phyloP scores from a whole-genome alignment of 1,140 invertebrate genomes.

The Caenorhabditis remanei region DNA sequence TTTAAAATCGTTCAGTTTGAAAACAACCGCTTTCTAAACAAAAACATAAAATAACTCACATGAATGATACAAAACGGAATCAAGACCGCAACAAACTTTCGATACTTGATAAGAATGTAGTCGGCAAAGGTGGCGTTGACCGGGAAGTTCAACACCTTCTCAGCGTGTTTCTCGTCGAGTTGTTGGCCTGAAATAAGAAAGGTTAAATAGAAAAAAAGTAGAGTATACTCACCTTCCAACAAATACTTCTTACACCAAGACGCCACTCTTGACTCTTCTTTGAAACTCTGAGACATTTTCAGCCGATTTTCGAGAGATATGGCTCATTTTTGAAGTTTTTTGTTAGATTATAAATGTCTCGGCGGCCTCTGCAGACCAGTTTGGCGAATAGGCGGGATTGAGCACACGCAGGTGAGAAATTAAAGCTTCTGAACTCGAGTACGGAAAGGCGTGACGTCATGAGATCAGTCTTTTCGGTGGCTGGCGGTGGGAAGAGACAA shows the following conservation, averaged over 20 bases:
- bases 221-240: slow-evolving; percentile 26
- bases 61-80: slow-evolving; percentile 71
- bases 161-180: slow-evolving; percentile 63
- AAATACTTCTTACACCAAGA: slow-evolving; percentile 58
- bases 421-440: background rate
- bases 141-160: slow-evolving; percentile 61
- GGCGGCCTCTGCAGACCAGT: background rate
- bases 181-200: slow-evolving; percentile 66
- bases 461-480: background rate
- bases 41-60: slow-evolving; percentile 51
- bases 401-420: background rate
- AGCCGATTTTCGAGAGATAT: background rate
- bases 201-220: too few species aligned
- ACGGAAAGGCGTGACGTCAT: slow-evolving; percentile 21
- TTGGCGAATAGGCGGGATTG: background rate
- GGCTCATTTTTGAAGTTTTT: background rate
- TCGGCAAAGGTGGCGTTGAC: slow-evolving; percentile 66
- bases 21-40: too few species aligned
- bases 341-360: too few species aligned
- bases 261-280: background rate
- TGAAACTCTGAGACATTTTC: background rate
- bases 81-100: slow-evolving; percentile 69
- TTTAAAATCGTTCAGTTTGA: too few species aligned
- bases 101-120: slow-evolving; percentile 67
- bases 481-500: background rate